Base-by-base conservation (phyloP, 2,113 vertebrate genomes). In the Seriola rivoliana region DNA sequence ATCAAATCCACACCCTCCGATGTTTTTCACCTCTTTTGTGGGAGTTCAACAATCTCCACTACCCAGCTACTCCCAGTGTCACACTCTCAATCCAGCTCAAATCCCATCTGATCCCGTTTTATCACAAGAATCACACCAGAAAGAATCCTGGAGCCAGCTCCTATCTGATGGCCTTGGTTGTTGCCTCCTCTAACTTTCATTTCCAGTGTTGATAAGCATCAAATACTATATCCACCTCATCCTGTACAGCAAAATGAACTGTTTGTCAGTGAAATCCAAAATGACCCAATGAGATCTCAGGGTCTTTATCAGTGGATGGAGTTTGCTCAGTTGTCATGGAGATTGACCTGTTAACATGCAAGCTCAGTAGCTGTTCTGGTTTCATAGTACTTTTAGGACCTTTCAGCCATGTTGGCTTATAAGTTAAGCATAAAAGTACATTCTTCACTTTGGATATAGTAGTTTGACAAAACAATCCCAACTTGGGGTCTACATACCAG, bases 51-150 rank as follows among this genome's bases (percentile, higher is more conserved):
- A 29, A 1, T 63, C 79, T 71, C 69, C 69, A 42, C 50, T 48
- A 69, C 74, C 59, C 78, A 72, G 67, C 50, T 29, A 66, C 67
- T 74, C 74, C 44, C 55, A 29, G 21, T 50, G 55, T 85, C 70
- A 73, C 48, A n/a, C 70, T 74, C 46, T 38, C 21, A 21, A 58
- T 79, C 44, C 29, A 25, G 59, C 52, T 68, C 12, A 52, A 83
- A 68, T 85, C 65, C 75, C 42, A 64, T 48, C 68, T 80, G 81
- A 87, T 75, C 71, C 67, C 8, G 0, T 50, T 83, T 80, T 87
- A 90, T 92, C 89, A 90, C 32, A 59, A 52, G 25, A 74, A 74
- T 80, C 70, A 2, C 25, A 66, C 32, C 17, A n/a, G 63, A 62
- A 3, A 77, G 59, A 78, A 77, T 75, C 67, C 48, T 63, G 82